Conservation (phyloP, 2,113 vertebrate species). For the Terrapene triunguis region DNA sequence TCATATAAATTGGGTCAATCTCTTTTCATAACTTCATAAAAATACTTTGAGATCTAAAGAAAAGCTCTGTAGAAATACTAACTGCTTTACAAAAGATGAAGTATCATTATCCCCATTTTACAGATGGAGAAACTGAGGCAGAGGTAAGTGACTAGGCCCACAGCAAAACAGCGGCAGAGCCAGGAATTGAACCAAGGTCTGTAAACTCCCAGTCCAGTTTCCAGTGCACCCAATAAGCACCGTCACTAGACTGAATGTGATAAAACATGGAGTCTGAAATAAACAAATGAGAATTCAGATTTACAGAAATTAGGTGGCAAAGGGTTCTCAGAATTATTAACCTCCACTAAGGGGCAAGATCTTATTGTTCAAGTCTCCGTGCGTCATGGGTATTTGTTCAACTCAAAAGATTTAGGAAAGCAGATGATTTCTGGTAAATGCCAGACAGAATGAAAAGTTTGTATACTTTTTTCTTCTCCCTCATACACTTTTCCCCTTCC, state of each 20-base stretch:
- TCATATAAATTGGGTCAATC: neutral
- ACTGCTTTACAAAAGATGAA: neutral
- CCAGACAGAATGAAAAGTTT: neutral
- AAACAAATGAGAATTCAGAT: conserved; percentile 42
- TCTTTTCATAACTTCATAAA: neutral
- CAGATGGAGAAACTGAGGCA: neutral
- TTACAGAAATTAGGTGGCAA: conserved; percentile 1
- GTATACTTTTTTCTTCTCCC: conserved; percentile 55
- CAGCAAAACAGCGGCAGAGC: neutral
- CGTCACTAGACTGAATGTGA: neutral
- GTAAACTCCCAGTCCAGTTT: neutral
- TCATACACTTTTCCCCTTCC: conserved; percentile 17
- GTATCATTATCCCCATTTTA: neutral
- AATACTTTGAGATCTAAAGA: neutral
- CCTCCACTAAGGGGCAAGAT: neutral
- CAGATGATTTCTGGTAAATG: conserved; percentile 54
- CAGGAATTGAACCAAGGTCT: neutral
- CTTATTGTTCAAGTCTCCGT: neutral
- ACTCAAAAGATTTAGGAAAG: neutral
- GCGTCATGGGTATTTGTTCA: neutral
- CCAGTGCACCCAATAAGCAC: neutral
- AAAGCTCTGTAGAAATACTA: neutral
- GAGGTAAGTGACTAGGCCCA: neutral
- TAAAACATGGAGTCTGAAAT: neutral
- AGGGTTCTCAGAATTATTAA: neutral